Percentiles rank a stretch among this genome's conserved stretches.
These are phyloP conservation scores for Macrosteles quadrilineatus DNA, from an alignment of 1,140 invertebrate species.

Conservation along the genomic window DNA sequence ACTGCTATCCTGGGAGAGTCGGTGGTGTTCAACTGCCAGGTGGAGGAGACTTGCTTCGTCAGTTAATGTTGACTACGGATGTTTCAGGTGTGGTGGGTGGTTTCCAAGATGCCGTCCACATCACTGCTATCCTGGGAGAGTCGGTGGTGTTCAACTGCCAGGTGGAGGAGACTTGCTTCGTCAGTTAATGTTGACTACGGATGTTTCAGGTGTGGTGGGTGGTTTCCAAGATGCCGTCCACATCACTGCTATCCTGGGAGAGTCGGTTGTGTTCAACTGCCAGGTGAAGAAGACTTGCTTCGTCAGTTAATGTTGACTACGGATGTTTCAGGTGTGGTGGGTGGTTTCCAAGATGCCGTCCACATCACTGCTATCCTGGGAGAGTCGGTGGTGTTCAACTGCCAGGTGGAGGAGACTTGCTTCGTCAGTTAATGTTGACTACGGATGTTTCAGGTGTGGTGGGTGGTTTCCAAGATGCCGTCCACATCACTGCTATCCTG, in stretches of 20 bases:
- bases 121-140: conserved; percentile 93
- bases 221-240: conserved; percentile 86
- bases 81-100: conserved; percentile 51
- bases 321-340: conserved; percentile 48
- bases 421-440: no score
- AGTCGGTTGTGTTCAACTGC: conserved; percentile 95
- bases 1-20: conserved; percentile 93
- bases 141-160: conserved; percentile 95
- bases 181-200: no score
- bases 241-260: conserved; percentile 92
- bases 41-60: no score
- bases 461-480: conserved; percentile 78
- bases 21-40: conserved; percentile 94
- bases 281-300: no score
- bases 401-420: conserved; percentile 93
- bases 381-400: conserved; percentile 94
- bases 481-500: conserved; percentile 92
- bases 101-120: conserved; percentile 89
- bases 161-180: no score
- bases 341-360: conserved; percentile 81
- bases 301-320: no score
- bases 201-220: conserved; percentile 49
- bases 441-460: conserved; percentile 47
- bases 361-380: conserved; percentile 94
- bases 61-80: no score